Percentiles rank a stretch among this genome's conserved stretches.
Evolutionary conservation across 2,888 invertebrate genomes (phyloP).

Genomic region (Rotaria socialis): DNA sequence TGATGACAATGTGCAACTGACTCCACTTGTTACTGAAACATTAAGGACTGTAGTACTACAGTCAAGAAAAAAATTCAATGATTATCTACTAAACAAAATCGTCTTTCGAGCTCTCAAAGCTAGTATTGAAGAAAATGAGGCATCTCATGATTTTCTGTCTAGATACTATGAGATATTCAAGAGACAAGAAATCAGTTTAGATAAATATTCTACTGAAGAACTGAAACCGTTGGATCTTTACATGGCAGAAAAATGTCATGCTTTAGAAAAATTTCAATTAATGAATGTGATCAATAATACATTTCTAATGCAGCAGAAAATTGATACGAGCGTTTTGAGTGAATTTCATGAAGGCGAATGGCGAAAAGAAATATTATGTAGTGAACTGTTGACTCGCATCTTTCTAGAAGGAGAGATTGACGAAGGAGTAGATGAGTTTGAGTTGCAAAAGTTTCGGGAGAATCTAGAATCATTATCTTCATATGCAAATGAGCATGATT

Average conservation of each 20-base stretch:
- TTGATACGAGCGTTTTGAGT: not conserved
- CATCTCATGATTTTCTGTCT: too few relatives aligned
- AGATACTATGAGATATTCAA: too few relatives aligned
- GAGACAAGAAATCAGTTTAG: not conserved
- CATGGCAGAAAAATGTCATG: not conserved
- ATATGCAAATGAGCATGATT: too few relatives aligned
- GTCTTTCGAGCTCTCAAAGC: too few relatives aligned
- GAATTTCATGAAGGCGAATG: not conserved
- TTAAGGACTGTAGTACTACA: too few relatives aligned
- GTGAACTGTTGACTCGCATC: not conserved
- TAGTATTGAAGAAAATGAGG: too few relatives aligned
- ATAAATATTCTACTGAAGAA: not conserved
- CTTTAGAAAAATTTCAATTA: not conserved
- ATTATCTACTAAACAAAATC: too few relatives aligned
- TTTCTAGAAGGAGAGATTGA: not conserved
- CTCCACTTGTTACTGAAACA: too few relatives aligned
- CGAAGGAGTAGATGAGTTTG: not conserved
- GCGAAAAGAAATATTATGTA: not conserved
- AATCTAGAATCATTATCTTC: not conserved
- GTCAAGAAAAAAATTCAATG: too few relatives aligned
- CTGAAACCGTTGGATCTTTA: not conserved
- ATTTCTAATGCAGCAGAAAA: not conserved
- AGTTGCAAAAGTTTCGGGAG: not conserved
- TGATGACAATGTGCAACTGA: too few relatives aligned
- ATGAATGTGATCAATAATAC: not conserved